These are phyloP conservation scores for Cephus sareptanus DNA, from an alignment of 2,888 invertebrate genomes.

Conservation along the genomic window DNA sequence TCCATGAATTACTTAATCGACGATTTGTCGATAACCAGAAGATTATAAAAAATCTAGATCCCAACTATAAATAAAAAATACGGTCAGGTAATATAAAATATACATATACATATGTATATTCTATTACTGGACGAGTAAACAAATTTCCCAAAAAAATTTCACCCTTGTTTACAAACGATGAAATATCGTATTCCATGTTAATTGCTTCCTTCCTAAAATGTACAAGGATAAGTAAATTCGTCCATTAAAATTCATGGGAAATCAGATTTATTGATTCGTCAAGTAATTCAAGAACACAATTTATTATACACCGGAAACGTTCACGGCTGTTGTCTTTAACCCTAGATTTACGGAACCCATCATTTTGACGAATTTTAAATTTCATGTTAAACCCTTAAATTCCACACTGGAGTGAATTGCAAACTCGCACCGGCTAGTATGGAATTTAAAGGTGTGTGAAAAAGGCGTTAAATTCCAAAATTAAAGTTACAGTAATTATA, in stretches of 20 bases:
- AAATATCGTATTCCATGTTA: background rate
- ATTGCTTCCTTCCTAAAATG: background rate
- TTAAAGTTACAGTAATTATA: no score
- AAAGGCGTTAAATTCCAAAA: no score
- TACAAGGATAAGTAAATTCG: background rate
- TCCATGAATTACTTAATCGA: background rate
- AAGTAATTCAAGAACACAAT: background rate
- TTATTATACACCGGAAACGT: background rate
- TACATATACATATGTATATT: background rate
- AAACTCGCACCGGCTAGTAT: no score
- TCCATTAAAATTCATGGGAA: background rate
- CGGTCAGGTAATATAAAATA: background rate
- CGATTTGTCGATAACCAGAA: background rate
- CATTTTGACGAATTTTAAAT: no score
- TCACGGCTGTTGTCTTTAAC: background rate
- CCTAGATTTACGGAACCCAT: no score
- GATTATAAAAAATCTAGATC: background rate
- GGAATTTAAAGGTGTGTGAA: no score
- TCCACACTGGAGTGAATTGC: no score
- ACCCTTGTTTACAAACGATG: background rate
- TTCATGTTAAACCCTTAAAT: no score
- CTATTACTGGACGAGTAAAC: background rate
- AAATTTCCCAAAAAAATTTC: background rate
- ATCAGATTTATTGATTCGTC: background rate
- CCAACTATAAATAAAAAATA: background rate